phyloP scores from a whole-genome alignment of 2,797 vertebrate genomes.

The Chelon auratus region DNA sequence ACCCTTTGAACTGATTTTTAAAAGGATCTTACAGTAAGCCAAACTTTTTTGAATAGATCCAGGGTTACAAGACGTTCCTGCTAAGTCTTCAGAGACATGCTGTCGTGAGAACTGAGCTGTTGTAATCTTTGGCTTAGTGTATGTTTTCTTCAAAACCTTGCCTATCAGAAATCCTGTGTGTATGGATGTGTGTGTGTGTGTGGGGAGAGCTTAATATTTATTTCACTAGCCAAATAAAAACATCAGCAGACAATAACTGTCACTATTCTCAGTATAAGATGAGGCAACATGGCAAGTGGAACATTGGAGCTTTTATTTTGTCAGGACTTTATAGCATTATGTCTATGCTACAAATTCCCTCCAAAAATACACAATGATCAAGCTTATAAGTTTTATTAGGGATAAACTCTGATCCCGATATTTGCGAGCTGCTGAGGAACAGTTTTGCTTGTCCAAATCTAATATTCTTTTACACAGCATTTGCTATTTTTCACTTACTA shows the following conservation, averaged over 20 bases:
- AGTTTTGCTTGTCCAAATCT: conserved; percentile 38
- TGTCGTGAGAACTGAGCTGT: conserved; percentile 77
- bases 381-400: conserved; percentile 42
- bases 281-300: conserved; percentile 35
- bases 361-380: conserved; percentile 24
- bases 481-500: conserved; percentile 33
- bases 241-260: conserved; percentile 52
- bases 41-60: conserved; percentile 48
- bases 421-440: conserved; percentile 20
- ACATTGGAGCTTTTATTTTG: conserved; percentile 49
- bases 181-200: background rate
- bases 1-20: conserved; percentile 27
- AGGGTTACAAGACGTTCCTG: conserved; percentile 40
- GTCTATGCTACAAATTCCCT: conserved; percentile 17
- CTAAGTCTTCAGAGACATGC: conserved; percentile 62
- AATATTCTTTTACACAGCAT: conserved; percentile 11
- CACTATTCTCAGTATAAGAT: conserved; percentile 41
- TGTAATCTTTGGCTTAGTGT: conserved; percentile 73
- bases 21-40: conserved; percentile 34
- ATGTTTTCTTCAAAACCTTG: conserved; percentile 65
- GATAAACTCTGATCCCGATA: conserved; percentile 4
- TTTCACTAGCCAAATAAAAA: conserved; percentile 58
- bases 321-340: conserved; percentile 18
- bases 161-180: conserved; percentile 45
- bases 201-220: conserved; percentile 53